Evolutionary conservation across 1,140 invertebrate species (phyloP), one percentile per base, ranked within the genome.

Genomic region (Matsumurasca onukii): DNA sequence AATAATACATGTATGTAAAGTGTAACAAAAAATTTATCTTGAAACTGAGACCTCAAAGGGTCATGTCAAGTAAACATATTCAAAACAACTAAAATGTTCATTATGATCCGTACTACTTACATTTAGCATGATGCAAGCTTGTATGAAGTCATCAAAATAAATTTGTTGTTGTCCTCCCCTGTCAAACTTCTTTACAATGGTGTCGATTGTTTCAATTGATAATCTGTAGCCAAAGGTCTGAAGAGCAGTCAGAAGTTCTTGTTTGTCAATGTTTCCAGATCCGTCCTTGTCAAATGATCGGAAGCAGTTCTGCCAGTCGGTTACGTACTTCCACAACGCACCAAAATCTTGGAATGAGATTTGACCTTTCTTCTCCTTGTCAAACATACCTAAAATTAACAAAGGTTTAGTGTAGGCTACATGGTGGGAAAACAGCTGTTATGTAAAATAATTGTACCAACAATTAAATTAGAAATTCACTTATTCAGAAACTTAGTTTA

Each of bases 121-220:
- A 85, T 97, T 92, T 72, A 98, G 81, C 27, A 94, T 88, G 66
- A 98, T 86, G 78, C 94, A 97, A 76, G 93, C 96, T 79, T 99
- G 96, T 75, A 99, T 98, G 76, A 99, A 99, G 81, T 99, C 97
- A 85, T 99, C 98, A 85, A 99, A 99, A 31, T 95, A 87, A 73
- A 99, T 93, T 0, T 88, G 91, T 48, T 93, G 92, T 73, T 85
- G 83, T 20, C 95, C 95, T 77, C 88, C 89, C 71, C 97, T 83
- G 80, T 99, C 97, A 84, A 98, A 99, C 80, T 98, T 98, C 71
- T 89, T 86, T 27, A 99, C 84, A 70, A 99, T 83, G 55, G 91
- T 87, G 70, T 88, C 85, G 70, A 96, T 86, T 64, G 97, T 89
- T 68, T 85, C 79, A 72, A 97, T 93, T 9, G 90, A 93, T n/a